Base-by-base conservation (phyloP, 2,797 vertebrate genomes). In the Onychomys arenicola region DNA sequence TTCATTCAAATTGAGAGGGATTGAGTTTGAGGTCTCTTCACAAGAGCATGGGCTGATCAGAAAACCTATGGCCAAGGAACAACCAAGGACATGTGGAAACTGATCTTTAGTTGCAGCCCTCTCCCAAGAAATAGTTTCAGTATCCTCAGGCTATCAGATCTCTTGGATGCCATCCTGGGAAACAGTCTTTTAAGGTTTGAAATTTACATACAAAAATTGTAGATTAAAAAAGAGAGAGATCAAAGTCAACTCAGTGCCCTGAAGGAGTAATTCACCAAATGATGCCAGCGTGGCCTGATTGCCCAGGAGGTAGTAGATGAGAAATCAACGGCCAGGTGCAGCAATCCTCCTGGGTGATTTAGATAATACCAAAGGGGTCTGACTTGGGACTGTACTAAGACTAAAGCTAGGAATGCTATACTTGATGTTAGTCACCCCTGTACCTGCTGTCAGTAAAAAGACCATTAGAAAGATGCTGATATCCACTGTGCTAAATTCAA, bases 131-230 rank as follows among this genome's bases (percentile, higher is more conserved):
- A 91, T 55, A 93, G 85, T 96, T 96, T 97, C 46, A 32, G 40
- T 95, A 59, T 81, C 96, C 96, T 96, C 88, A 0, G 96, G 96
- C 93, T 95, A 67, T 76, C 43, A 97, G 94, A 97, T 75, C 93
- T 96, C 90, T 82, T 65, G 43, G 83, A 95, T 91, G 83, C 57
- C 89, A 95, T 89, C 90, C 92, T 82, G 52, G 69, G 80, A 91
- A 96, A 88, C 65, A 37, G 57, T 89, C 96, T 97, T 96, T 90
- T 76, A 87, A 96, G 83, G 89, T 95, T 94, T 75, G 37, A 97
- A 94, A 97, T 97, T 96, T 96, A 94, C 93, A 97, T 96, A 95
- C 92, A 97, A 96, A 97, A 91, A 91, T 61, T 87, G 37, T 77
- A 97, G 83, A 96, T 94, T 93, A 92, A 91, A 96, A 89, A 96